Conservation (phyloP, 2,888 invertebrate species). For the Acronicta leporina region DNA sequence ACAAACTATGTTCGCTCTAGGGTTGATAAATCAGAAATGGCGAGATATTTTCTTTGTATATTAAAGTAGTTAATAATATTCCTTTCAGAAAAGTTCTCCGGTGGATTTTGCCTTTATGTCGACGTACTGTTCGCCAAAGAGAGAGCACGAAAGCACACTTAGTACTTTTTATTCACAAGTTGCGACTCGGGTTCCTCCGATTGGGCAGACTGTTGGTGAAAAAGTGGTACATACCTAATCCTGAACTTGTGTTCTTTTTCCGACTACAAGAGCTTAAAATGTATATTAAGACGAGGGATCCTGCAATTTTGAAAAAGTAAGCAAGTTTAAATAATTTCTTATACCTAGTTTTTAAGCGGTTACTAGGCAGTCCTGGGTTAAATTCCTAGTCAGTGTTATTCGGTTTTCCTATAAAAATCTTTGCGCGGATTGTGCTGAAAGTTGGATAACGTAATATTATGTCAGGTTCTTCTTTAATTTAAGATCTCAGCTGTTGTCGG, state of each 20-base stretch:
- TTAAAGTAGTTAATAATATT: slow-evolving; percentile 3
- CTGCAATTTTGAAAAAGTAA: slow-evolving; percentile 90
- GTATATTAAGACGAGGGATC: slow-evolving; percentile 87
- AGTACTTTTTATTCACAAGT: slow-evolving; percentile 87
- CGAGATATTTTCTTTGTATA: neutral
- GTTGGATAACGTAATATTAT: no score
- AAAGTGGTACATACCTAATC: slow-evolving; percentile 90
- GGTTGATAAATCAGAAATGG: no score
- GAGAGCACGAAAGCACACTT: slow-evolving; percentile 91
- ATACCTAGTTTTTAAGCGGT: no score
- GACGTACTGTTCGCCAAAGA: slow-evolving; percentile 89
- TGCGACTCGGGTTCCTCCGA: slow-evolving; percentile 89
- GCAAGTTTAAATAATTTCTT: no score
- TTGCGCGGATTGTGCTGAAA: no score
- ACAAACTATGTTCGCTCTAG: no score
- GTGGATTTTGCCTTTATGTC: slow-evolving; percentile 90
- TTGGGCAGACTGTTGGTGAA: slow-evolving; percentile 89
- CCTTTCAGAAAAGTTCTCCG: slow-evolving; percentile 87
- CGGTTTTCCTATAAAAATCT: no score
- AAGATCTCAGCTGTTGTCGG: no score
- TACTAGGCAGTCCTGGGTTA: no score
- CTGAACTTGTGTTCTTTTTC: slow-evolving; percentile 91
- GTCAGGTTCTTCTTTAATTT: no score
- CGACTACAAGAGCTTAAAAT: slow-evolving; percentile 90
- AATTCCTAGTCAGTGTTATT: no score